A percentile compares a stretch with the other conserved stretches of the same genome.
phyloP scores from a whole-genome alignment of 2,797 vertebrate species.

The Champsocephalus esox region DNA sequence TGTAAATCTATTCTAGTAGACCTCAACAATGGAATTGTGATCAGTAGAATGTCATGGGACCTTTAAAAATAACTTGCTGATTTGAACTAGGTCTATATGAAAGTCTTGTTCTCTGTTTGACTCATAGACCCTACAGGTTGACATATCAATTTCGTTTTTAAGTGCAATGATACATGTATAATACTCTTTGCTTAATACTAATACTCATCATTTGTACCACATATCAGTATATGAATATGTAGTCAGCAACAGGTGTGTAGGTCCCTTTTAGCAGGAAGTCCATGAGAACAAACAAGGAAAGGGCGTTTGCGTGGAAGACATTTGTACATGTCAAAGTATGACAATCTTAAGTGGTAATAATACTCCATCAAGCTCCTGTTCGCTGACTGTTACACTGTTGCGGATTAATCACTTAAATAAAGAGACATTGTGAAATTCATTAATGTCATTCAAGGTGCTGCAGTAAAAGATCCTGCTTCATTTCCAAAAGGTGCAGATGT shows the following conservation, averaged over 20 bases:
- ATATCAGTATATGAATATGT: neutral
- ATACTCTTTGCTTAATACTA: constrained; percentile 46
- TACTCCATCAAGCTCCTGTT: neutral
- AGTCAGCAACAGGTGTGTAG: neutral
- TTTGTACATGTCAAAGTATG: neutral
- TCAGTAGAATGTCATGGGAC: too few species aligned
- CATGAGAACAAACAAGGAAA: neutral
- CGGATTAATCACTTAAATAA: neutral
- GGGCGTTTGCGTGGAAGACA: neutral
- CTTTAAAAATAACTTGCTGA: too few species aligned
- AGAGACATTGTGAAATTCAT: neutral
- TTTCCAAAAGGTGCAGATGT: neutral
- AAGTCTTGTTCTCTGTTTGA: too few species aligned
- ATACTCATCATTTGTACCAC: neutral
- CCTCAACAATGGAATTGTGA: too few species aligned
- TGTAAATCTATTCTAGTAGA: too few species aligned
- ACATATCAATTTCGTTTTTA: too few species aligned
- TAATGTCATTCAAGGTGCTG: neutral
- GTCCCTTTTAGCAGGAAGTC: neutral
- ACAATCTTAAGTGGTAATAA: neutral
- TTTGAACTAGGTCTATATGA: too few species aligned
- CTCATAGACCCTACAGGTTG: too few species aligned
- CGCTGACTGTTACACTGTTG: neutral
- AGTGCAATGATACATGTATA: constrained; percentile 27
- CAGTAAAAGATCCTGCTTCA: neutral